A percentile compares a stretch with the other conserved stretches of the same genome.
These are phyloP conservation scores for Eucidaris tribuloides DNA, from an alignment of 35 echinoderm and acorn worm genomes.

Conservation along the genomic window DNA sequence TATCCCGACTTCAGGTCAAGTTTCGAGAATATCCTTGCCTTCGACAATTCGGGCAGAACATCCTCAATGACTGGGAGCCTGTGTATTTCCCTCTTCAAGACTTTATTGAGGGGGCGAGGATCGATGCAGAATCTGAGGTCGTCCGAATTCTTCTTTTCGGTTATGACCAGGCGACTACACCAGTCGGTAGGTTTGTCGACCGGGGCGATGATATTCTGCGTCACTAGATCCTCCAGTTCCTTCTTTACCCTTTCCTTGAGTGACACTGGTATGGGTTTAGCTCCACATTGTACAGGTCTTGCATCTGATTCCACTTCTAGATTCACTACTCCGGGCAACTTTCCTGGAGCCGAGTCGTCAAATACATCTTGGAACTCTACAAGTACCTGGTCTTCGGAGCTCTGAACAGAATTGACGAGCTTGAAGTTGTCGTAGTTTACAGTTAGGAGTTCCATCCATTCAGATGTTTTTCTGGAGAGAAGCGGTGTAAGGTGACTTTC, in stretches of 20 bases:
- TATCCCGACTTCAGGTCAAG: conserved; percentile 22
- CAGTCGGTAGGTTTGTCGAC: conserved; percentile 40
- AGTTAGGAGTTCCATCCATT: conserved; percentile 4
- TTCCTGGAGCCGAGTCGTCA: too few species aligned
- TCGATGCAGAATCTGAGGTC: conserved; percentile 34
- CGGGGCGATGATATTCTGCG: conserved; percentile 5
- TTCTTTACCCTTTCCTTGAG: conserved; percentile 18
- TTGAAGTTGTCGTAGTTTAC: conserved; percentile 9
- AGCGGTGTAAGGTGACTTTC: neutral
- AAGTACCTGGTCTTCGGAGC: neutral
- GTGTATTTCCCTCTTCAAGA: neutral
- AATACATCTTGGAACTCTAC: neutral
- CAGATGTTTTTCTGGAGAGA: neutral
- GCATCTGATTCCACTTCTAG: neutral
- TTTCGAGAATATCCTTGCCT: conserved; percentile 23
- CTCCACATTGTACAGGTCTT: neutral
- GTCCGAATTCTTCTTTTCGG: conserved; percentile 1
- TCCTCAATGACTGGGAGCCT: conserved; percentile 33
- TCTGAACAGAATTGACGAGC: neutral
- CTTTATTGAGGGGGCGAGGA: conserved; percentile 42
- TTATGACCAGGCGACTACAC: neutral
- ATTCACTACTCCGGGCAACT: neutral
- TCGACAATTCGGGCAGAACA: conserved; percentile 13
- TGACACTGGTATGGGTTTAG: neutral
- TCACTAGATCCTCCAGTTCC: conserved; percentile 3